Percentiles rank a stretch among this genome's conserved stretches.
These are phyloP conservation scores for Ariolimax columbianus DNA, from an alignment of 2,888 invertebrate species.

Conservation along the genomic window DNA sequence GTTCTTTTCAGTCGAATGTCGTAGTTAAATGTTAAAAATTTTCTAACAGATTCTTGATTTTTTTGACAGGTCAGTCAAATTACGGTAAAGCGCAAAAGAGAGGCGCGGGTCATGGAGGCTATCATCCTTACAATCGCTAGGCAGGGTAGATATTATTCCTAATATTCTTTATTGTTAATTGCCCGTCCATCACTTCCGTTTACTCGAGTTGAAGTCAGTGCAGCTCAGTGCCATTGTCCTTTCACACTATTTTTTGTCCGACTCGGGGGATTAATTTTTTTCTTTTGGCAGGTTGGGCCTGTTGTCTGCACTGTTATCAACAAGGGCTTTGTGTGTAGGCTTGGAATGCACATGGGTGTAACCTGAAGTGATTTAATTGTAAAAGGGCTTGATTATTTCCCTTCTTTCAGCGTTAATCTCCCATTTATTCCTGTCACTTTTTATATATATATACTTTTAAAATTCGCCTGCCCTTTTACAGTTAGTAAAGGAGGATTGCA, in stretches of 20 bases:
- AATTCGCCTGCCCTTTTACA: constrained; percentile 39
- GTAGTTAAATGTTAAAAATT: constrained; percentile 39
- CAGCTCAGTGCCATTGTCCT: constrained; percentile 4
- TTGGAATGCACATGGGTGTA: constrained; percentile 39
- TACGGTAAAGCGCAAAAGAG: constrained; percentile 71
- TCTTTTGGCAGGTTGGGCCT: background rate
- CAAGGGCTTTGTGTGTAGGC: constrained; percentile 38
- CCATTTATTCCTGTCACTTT: background rate
- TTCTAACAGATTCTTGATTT: constrained; percentile 50
- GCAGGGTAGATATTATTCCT: constrained; percentile 45
- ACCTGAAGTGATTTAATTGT: constrained; percentile 40
- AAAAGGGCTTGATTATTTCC: constrained; percentile 18
- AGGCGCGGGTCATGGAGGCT: constrained; percentile 65
- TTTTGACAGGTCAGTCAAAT: constrained; percentile 59
- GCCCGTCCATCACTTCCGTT: constrained; percentile 42
- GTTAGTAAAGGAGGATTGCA: constrained; percentile 45
- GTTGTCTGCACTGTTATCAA: constrained; percentile 45
- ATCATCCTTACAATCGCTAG: constrained; percentile 71
- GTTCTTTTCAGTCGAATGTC: constrained; percentile 34
- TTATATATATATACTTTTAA: background rate
- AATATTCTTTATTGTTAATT: constrained; percentile 44
- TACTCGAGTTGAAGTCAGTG: constrained; percentile 38
- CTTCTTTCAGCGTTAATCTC: background rate
- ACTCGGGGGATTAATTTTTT: background rate
- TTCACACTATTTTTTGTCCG: background rate